Evolutionary conservation across 2,888 invertebrate genomes (phyloP).

Genomic region (Callyntrura sp.): DNA sequence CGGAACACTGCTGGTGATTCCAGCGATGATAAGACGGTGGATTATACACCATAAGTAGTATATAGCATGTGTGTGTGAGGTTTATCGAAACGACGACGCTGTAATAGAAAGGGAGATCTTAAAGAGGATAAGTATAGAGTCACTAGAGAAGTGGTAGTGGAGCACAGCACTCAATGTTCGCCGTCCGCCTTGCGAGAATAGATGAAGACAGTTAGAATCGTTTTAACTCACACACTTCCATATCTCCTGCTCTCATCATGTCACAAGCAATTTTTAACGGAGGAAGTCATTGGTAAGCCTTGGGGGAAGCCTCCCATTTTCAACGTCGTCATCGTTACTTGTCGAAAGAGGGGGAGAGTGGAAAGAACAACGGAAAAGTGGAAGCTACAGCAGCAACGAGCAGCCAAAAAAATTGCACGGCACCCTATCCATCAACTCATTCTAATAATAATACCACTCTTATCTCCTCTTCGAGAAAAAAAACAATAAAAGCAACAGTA

Average conservation of each 20-base stretch:
- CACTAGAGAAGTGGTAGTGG: neutral
- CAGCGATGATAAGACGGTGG: neutral
- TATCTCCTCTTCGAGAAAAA: neutral
- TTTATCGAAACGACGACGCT: neutral
- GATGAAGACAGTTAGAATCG: slow-evolving; percentile 52
- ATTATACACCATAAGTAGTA: neutral
- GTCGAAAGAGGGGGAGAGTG: slow-evolving; percentile 34
- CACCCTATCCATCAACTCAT: slow-evolving; percentile 62
- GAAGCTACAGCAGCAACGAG: neutral
- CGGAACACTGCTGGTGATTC: neutral
- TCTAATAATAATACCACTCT: slow-evolving; percentile 42
- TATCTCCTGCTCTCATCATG: slow-evolving; percentile 46
- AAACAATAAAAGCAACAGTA: neutral
- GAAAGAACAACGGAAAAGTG: neutral
- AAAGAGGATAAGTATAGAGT: neutral
- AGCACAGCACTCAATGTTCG: neutral
- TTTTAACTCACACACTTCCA: slow-evolving; percentile 57
- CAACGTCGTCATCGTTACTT: slow-evolving; percentile 54
- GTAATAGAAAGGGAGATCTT: neutral
- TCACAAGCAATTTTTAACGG: slow-evolving; percentile 53
- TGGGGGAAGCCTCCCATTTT: slow-evolving; percentile 66
- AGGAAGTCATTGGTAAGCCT: slow-evolving; percentile 48
- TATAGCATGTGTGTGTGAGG: neutral
- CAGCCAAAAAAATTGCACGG: slow-evolving; percentile 51
- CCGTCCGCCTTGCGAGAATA: neutral